Evolutionary conservation across 2,113 vertebrate species (phyloP), one percentile per base, ranked within the genome.

Genomic region (Nipponia nippon): DNA sequence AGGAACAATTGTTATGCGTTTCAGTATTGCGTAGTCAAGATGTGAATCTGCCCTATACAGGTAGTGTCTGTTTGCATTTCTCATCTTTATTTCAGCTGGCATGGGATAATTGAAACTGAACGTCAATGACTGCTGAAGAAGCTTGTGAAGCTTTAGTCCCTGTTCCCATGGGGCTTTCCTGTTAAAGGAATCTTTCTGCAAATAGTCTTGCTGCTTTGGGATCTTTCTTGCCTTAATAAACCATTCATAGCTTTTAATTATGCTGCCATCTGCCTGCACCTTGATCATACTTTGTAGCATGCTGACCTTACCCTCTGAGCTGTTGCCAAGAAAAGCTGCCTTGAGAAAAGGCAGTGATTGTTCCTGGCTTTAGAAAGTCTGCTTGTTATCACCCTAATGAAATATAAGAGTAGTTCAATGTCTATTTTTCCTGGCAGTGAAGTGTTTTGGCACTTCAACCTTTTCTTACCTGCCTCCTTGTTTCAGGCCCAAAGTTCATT

Each of bases 201-300:
- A 91, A 62, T 70, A 62, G 70, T 79, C 66, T 76, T 53, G 44
- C 53, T 90, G 58, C 70, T 91, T 91, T 87, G 84, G 52, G 70
- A 65, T 87, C 52, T 87, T 87, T 59, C 65, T 84, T 96, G 69
- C 46, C 17, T 82, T 82, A 62, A 63, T 91, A 32, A 93, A 77
- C 27, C 16, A 44, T 84, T 91, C n/a, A 42, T 63, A 67, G 44
- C 73, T 93, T 71, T 82, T 94, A 93, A 96, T 95, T 97, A 88
- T 79, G 84, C 73, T 94, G 82, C 90, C 66, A 78, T 95, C 85
- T 95, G 85, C 86, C 82, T 95, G 92, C 70, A 92, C 8, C 62
- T 85, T 90, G 62, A 69, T 93, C 56, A 30, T 85, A 44, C 27
- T 80, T 89, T 58, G 63, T 63, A 84, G 29, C 9, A 6, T 76